Evolutionary conservation across 2,888 invertebrate species (phyloP).

Genomic region (Cotesia congregata): DNA sequence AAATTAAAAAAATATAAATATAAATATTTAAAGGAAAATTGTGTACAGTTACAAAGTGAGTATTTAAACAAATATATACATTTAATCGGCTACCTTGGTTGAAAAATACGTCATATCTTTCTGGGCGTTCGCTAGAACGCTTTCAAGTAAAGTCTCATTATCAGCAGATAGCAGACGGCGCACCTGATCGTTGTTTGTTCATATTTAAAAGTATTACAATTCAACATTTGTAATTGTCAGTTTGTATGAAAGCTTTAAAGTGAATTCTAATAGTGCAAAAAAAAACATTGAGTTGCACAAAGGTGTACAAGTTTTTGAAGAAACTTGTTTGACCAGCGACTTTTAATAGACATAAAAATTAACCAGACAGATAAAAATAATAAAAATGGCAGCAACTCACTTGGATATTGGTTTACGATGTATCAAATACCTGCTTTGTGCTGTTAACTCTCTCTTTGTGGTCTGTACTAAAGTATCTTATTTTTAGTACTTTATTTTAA

Average conservation of each 20-base stretch:
- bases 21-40: too few species aligned
- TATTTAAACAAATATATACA: background rate
- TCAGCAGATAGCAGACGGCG: conserved; percentile 34
- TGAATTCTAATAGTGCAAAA: conserved; percentile 46
- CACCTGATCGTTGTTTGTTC: conserved; percentile 36
- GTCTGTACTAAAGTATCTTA: conserved; percentile 66
- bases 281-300: background rate
- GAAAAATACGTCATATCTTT: conserved; percentile 17
- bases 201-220: background rate
- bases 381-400: conserved; percentile 65
- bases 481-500: background rate
- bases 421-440: conserved; percentile 78
- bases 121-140: conserved; percentile 16
- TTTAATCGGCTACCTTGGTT: background rate
- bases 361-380: conserved; percentile 31
- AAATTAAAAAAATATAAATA: too few species aligned
- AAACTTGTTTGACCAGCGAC: background rate
- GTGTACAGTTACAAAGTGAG: too few species aligned
- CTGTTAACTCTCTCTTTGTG: conserved; percentile 79
- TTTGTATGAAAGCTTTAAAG: background rate
- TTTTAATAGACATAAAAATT: conserved; percentile 43
- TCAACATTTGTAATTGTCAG: background rate
- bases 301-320: background rate
- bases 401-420: conserved; percentile 75
- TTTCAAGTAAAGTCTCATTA: conserved; percentile 23